A percentile compares a stretch with the other conserved stretches of the same genome.
phyloP scores from a whole-genome alignment of 1,140 invertebrate genomes.

The Drosophila subobscura region DNA sequence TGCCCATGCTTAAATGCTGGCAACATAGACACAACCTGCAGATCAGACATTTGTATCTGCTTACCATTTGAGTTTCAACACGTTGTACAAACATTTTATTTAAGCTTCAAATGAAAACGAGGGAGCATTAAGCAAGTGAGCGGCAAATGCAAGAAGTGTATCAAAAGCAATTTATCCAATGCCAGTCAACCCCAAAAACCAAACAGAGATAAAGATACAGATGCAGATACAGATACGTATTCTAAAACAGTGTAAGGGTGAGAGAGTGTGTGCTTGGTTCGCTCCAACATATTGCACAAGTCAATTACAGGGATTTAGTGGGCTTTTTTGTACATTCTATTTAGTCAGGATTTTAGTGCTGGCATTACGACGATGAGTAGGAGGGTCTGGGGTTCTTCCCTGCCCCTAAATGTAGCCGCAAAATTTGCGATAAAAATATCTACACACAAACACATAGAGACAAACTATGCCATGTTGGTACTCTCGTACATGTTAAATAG shows the following conservation, averaged over 20 bases:
- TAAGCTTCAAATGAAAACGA: slow-evolving; percentile 40
- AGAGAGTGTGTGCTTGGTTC: not conserved
- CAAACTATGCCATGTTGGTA: not conserved
- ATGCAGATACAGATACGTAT: slow-evolving; percentile 20
- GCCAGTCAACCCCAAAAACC: slow-evolving; percentile 35
- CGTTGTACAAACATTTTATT: slow-evolving; percentile 33
- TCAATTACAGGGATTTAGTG: slow-evolving; percentile 71
- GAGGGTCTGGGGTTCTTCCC: not conserved
- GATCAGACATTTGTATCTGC: slow-evolving; percentile 20
- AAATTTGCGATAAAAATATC: slow-evolving; percentile 74
- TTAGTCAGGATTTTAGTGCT: slow-evolving; percentile 66
- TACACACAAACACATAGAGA: slow-evolving; percentile 20
- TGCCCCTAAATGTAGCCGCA: slow-evolving; percentile 55
- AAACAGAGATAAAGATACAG: slow-evolving; percentile 36
- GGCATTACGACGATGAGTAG: slow-evolving; percentile 15
- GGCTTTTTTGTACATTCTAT: slow-evolving; percentile 68
- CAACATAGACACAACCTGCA: not conserved
- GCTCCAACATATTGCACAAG: slow-evolving; percentile 67
- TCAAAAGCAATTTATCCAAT: slow-evolving; percentile 39
- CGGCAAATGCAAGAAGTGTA: slow-evolving; percentile 5
- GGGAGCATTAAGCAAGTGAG: slow-evolving; percentile 10
- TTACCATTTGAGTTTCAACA: slow-evolving; percentile 18
- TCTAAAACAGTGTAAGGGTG: slow-evolving; percentile 17
- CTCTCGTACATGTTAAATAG: slow-evolving; percentile 63
- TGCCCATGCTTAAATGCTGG: not conserved